These are phyloP conservation scores for Polyploca ridens DNA, from an alignment of 2,888 invertebrate species.

Conservation along the genomic window DNA sequence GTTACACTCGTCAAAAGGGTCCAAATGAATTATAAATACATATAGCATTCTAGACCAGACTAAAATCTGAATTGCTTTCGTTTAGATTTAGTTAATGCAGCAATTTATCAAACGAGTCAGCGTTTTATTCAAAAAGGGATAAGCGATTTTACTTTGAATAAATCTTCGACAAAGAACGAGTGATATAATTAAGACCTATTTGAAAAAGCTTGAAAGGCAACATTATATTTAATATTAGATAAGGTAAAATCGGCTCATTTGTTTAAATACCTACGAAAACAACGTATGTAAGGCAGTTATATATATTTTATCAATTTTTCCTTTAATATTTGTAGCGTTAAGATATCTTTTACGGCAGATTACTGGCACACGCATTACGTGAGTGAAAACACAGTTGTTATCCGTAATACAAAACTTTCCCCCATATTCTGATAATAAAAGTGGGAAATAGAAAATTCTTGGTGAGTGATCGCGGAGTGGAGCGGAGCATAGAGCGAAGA, in stretches of 20 bases:
- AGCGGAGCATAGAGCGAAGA: background rate
- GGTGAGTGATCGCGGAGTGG: background rate
- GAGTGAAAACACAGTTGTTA: background rate
- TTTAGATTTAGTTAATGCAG: slow-evolving; percentile 1
- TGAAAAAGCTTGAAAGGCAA: too few species aligned
- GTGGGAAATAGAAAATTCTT: background rate
- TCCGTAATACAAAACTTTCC: background rate
- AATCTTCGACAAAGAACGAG: background rate
- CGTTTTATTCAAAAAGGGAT: background rate
- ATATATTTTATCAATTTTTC: background rate
- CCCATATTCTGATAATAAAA: slow-evolving; percentile 5
- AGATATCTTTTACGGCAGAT: background rate
- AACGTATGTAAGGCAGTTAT: too few species aligned
- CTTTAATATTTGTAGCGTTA: background rate
- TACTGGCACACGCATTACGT: background rate
- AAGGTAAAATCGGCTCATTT: background rate
- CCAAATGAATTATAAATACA: slow-evolving; percentile 5
- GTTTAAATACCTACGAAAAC: too few species aligned
- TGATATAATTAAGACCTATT: background rate
- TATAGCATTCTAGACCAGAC: background rate
- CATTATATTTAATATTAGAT: background rate
- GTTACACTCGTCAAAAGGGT: slow-evolving; percentile 5
- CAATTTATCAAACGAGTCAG: background rate
- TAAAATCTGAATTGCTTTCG: slow-evolving; percentile 3
- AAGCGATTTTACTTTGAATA: background rate